phyloP scores from a whole-genome alignment of 2,888 invertebrate species.

The Vandiemenella viatica region DNA sequence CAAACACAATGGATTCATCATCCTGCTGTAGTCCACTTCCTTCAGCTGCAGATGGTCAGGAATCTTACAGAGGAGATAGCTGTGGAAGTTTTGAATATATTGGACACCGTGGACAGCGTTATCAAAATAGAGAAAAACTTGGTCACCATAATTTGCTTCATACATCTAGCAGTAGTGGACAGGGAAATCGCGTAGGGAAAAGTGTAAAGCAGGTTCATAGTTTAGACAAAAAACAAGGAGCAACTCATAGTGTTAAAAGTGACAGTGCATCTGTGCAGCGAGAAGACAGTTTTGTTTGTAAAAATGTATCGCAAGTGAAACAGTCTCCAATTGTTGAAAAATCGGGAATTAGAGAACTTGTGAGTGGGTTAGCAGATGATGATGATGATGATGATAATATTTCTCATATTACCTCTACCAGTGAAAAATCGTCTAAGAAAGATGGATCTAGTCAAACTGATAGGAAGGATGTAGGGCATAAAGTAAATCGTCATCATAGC shows the following conservation, averaged over 20 bases:
- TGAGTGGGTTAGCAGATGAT: background rate
- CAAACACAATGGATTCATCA: conserved; percentile 33
- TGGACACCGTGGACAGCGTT: conserved; percentile 23
- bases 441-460: conserved; percentile 52
- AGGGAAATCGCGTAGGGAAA: background rate
- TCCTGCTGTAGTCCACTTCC: conserved; percentile 32
- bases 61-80: conserved; percentile 44
- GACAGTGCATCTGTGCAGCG: background rate
- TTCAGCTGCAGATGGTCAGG: conserved; percentile 43
- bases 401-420: conserved; percentile 32
- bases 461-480: conserved; percentile 34
- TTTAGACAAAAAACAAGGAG: conserved; percentile 6
- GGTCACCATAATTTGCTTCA: conserved; percentile 5
- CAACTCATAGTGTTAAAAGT: background rate
- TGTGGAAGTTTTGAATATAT: conserved; percentile 48
- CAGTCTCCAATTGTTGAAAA: background rate
- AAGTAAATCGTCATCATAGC: conserved; percentile 27
- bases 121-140: conserved; percentile 6
- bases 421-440: conserved; percentile 41
- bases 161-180: background rate
- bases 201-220: conserved; percentile 3
- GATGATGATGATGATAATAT: conserved; percentile 5
- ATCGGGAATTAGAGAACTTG: background rate
- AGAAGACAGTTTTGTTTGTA: conserved; percentile 7
- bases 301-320: background rate